A percentile compares a stretch with the other conserved stretches of the same genome.
Evolutionary conservation across 2,113 vertebrate species (phyloP).

Genomic region (Otus sunia): DNA sequence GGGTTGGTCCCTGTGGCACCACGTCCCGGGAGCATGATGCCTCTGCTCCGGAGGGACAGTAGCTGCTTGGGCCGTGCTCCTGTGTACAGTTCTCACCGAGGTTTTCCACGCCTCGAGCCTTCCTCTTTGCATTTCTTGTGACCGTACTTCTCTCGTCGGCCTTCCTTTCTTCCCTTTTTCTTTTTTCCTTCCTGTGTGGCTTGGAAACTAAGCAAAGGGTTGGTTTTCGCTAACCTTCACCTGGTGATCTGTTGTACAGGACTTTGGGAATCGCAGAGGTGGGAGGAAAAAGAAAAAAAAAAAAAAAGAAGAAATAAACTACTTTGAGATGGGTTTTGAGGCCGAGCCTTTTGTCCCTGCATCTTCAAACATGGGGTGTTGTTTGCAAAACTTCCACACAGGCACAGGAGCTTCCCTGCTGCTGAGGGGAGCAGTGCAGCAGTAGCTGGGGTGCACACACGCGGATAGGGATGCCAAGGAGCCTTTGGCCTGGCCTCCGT

Average conservation of each 20-base stretch:
- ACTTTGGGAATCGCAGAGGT: background rate
- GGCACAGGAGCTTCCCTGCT: background rate
- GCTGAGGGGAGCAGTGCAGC: background rate
- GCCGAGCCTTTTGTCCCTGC: background rate
- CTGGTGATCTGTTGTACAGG: constrained; percentile 37
- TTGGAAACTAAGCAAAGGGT: background rate
- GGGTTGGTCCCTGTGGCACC: background rate
- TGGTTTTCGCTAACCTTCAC: background rate
- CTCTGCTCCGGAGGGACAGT: background rate
- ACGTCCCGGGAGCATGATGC: background rate
- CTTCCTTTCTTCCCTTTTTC: background rate
- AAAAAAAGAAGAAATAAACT: constrained; percentile 39
- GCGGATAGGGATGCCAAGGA: background rate
- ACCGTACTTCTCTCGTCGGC: background rate
- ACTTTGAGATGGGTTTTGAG: background rate
- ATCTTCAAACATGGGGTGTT: fast-evolving
- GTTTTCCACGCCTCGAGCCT: background rate
- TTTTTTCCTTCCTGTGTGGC: background rate
- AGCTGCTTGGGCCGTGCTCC: background rate
- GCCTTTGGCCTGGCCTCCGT: background rate
- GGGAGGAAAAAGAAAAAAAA: background rate
- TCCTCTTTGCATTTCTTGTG: background rate
- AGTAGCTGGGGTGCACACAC: background rate
- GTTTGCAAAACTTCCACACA: background rate
- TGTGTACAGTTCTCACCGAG: constrained; percentile 10